Evolutionary conservation across 2,888 invertebrate species (phyloP), one percentile per base, ranked within the genome.

Genomic region (Monochamus alternatus): DNA sequence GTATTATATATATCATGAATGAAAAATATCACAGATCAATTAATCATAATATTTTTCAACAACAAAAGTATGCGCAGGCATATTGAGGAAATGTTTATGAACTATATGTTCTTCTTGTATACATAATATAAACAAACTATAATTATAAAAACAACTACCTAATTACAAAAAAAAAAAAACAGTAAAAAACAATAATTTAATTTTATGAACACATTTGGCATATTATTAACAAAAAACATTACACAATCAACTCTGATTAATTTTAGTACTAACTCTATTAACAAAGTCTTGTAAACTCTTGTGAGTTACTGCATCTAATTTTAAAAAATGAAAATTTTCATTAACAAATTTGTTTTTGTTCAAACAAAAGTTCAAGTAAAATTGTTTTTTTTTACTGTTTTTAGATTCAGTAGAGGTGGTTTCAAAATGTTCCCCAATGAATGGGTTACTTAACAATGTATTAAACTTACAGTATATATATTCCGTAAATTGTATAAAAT

Each of bases 221-320:
- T 5, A 31, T n/a, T 3, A 32, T 32, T 60, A 10, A 31, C 12
- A n/a, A 31, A 60, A 60, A 12, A 5, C 60, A 32, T 31, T 31
- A 60, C 31, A 3, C n/a, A 31, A 32, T 14, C 10, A 30, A 3
- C 10, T 64, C 30, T 66, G 65, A 30, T 52, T 52, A n/a, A 31
- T 10, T 51, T 66, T 47, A 14, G 31, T 38, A 38, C 38, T 38
- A 38, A 38, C 38, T 7, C 38, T 38, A 38, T 38, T n/a, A 32
- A 69, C 69, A 60, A 60, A 69, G n/a, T 69, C 69, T 60, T 69
- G 60, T 32, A 69, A 62, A 8, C 30, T 69, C n/a, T 62, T 69
- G 5, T 60, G 30, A n/a, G 60, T 60, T 47, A 62, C n/a, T 3
- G 12, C 8, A 69, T 69, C 60, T 22, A 69, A 31, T 12, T 69